A percentile compares a stretch with the other conserved stretches of the same genome.
These are phyloP conservation scores for Artibeus jamaicensis DNA, from an alignment of 2,797 vertebrate species.

Conservation along the genomic window DNA sequence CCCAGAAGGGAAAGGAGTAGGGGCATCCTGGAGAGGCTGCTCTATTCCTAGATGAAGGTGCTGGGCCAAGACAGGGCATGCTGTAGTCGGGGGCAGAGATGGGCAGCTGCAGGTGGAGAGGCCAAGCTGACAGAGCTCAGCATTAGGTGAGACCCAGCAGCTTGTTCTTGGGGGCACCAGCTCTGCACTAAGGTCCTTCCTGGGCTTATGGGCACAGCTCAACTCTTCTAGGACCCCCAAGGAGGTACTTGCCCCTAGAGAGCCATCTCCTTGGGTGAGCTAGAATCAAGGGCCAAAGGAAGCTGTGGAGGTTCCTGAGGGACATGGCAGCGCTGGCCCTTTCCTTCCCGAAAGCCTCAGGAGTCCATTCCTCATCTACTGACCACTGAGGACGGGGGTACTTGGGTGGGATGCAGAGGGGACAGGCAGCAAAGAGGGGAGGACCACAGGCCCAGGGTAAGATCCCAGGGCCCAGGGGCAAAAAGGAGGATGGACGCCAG, in stretches of 20 bases:
- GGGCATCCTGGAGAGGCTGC: neutral
- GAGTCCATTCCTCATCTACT: neutral
- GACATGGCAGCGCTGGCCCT: neutral
- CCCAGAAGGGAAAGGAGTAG: neutral
- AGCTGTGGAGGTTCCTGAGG: neutral
- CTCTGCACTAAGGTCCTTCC: neutral
- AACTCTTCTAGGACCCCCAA: neutral
- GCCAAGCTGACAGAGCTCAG: neutral
- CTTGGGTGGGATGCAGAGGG: neutral
- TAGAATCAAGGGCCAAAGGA: neutral
- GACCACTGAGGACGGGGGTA: neutral
- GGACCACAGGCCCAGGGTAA: neutral
- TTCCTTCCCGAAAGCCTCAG: neutral
- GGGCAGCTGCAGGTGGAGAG: neutral
- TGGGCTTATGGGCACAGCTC: neutral
- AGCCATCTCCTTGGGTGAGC: neutral
- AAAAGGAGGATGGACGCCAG: neutral
- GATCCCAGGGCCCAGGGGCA: neutral
- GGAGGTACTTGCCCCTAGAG: fast-evolving
- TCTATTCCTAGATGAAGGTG: neutral
- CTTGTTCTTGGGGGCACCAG: neutral
- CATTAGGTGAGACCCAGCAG: neutral
- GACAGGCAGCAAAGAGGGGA: neutral
- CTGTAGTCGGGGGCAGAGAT: neutral
- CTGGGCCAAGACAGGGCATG: neutral